Percentiles rank a stretch among this genome's conserved stretches.
Evolutionary conservation across 2,113 vertebrate genomes (phyloP).

Genomic region (Nipponia nippon): DNA sequence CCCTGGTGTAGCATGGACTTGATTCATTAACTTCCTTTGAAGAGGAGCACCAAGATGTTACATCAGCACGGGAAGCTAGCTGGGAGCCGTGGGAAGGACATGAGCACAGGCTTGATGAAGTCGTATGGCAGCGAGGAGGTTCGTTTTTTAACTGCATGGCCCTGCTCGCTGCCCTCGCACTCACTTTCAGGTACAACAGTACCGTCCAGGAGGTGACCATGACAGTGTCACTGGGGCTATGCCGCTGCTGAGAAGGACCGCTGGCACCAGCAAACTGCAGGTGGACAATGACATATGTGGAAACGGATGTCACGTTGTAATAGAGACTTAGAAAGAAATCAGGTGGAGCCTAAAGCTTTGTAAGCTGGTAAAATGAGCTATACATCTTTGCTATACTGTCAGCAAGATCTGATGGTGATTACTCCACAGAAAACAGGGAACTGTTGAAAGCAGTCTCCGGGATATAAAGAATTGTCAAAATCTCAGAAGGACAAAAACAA

Average conservation of each 20-base stretch:
- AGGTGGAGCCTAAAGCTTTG: neutral
- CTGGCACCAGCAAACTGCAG: neutral
- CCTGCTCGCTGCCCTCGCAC: fast-evolving
- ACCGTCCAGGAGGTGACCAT: neutral
- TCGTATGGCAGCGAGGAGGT: neutral
- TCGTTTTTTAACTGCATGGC: neutral
- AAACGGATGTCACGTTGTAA: neutral
- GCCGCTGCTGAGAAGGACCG: neutral
- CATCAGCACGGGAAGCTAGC: neutral
- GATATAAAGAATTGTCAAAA: neutral
- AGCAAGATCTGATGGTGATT: neutral
- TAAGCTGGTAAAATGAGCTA: neutral
- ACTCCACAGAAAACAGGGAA: neutral
- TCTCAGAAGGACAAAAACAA: neutral
- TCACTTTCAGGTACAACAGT: neutral
- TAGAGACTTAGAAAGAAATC: neutral
- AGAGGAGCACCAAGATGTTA: neutral
- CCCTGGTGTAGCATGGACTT: too few relatives aligned
- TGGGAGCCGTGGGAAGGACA: neutral
- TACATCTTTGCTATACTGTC: neutral
- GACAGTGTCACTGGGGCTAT: neutral
- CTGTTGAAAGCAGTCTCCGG: neutral
- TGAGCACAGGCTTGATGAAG: neutral
- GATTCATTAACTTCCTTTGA: neutral
- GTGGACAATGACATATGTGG: fast-evolving